These are phyloP conservation scores for Ornithoptera alexandrae DNA, from an alignment of 2,888 invertebrate genomes.

Conservation along the genomic window DNA sequence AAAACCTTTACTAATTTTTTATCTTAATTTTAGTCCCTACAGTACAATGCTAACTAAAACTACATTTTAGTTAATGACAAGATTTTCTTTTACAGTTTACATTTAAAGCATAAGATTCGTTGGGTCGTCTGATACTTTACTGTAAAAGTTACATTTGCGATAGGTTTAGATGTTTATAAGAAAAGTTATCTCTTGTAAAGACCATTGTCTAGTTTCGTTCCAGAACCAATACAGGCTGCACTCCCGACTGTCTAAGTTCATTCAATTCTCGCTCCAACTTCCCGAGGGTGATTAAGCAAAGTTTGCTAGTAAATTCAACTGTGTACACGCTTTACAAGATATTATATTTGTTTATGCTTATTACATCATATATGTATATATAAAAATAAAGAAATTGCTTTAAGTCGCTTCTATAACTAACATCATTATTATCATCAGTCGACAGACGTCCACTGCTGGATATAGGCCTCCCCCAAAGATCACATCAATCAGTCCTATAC, in stretches of 20 bases:
- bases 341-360: neutral
- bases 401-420: no score
- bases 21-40: no score
- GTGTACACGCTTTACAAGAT: neutral
- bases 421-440: no score
- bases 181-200: neutral
- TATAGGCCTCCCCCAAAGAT: no score
- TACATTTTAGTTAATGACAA: no score
- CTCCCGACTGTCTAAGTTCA: neutral
- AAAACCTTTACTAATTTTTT: no score
- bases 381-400: neutral
- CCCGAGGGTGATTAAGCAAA: slow-evolving; percentile 1
- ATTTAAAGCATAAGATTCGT: neutral
- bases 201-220: neutral
- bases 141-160: neutral
- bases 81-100: no score
- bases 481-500: no score
- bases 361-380: neutral
- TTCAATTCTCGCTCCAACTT: slow-evolving; percentile 3
- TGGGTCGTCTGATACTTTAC: neutral
- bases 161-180: neutral
- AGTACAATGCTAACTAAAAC: no score
- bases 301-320: neutral
- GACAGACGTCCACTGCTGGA: no score
- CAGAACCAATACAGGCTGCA: neutral